Evolutionary conservation across 2,888 invertebrate species (phyloP), one percentile per base, ranked within the genome.

Genomic region (Chironomus riparius): DNA sequence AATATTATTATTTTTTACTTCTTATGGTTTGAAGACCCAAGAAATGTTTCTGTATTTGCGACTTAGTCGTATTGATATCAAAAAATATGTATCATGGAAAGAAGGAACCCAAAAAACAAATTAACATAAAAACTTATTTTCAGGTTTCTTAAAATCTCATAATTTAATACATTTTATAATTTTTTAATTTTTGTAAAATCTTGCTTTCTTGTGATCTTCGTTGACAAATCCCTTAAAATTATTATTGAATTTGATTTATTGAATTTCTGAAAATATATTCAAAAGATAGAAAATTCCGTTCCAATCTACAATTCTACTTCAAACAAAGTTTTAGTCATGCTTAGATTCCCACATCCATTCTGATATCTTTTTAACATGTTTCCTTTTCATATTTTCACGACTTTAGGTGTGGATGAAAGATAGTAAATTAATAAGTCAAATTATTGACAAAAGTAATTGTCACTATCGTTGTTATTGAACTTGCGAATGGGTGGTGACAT

Each of bases 371-470:
- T 38, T 10, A 3, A 38, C 38, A 38, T 38, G 10, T 38, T 38
- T 38, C 38, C 38, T 10, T 38, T 38, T 38, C 38, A 38, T 10
- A 38, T 38, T 38, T 38, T 38, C 38, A 38, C 38, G 38, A n/a
- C n/a, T 38, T 38, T 38, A 38, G 38, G 38, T 38, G 38, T 38
- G 38, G 7, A 38, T 38, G 38, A 38, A 38, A 7, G 38, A 38
- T 38, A 38, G 15, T 7, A 56, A 56, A 56, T 38, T 38, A 38
- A 10, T 50, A 50, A 50, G 50, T 15, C 50, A 62, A 62, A 65
- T 65, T 22, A 65, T 65, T 65, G 65, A 65, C 65, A 65, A 65
- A 65, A 65, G 24, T 24, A 4, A 65, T 65, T 65, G 38, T 56
- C 56, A 56, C 56, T 56, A 56, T 38, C 38, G 38, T 38, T 38